Conservation (phyloP, 2,888 invertebrate species). For the Morpho achilles region DNA sequence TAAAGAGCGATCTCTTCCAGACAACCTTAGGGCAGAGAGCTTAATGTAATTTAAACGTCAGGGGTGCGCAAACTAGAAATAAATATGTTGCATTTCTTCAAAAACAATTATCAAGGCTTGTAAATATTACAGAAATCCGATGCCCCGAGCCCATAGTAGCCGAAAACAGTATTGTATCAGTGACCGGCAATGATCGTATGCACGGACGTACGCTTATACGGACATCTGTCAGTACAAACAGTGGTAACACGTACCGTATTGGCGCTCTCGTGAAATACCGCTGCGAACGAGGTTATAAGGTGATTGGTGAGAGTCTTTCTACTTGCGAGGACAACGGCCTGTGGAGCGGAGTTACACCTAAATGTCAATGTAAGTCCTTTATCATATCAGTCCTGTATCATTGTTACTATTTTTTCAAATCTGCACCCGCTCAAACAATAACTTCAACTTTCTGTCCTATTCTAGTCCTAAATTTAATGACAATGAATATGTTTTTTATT, state of each 20-base stretch:
- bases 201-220: conserved; percentile 90
- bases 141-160: conserved; percentile 91
- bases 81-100: too few relatives aligned
- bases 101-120: too few relatives aligned
- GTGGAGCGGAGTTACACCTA: conserved; percentile 91
- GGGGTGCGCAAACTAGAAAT: too few relatives aligned
- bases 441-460: too few relatives aligned
- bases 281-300: conserved; percentile 93
- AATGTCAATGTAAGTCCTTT: conserved; percentile 87
- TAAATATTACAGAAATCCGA: conserved; percentile 84
- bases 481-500: too few relatives aligned
- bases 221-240: conserved; percentile 83
- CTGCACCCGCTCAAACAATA: too few relatives aligned
- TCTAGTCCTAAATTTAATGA: too few relatives aligned
- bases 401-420: neutral
- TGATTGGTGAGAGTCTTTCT: conserved; percentile 89
- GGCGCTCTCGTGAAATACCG: conserved; percentile 92
- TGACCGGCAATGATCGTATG: conserved; percentile 94
- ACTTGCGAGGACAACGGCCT: conserved; percentile 91
- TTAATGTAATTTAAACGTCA: too few relatives aligned
- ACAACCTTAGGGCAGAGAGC: too few relatives aligned
- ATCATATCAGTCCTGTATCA: conserved; percentile 46
- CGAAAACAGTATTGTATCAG: conserved; percentile 91
- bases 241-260: conserved; percentile 89
- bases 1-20: too few relatives aligned